Conservation (phyloP, 1,140 invertebrate genomes). For the Zaprionus gabonicus region DNA sequence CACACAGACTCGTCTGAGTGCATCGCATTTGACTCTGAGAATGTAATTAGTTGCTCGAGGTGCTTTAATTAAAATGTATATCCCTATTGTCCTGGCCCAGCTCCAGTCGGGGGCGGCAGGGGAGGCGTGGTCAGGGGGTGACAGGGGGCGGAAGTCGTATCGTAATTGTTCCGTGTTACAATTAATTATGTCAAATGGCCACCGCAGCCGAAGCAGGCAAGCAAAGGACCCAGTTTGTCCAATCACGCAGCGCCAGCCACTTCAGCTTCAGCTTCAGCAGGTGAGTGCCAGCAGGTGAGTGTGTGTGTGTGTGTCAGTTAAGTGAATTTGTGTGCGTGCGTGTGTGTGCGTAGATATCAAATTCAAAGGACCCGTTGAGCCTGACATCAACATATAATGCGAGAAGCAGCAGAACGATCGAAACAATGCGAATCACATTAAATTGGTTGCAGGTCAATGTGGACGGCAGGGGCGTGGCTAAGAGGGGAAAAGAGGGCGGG, state of each 20-base stretch:
- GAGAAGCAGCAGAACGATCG: neutral
- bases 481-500: too few relatives aligned
- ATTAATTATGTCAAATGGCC: constrained; percentile 79
- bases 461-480: neutral
- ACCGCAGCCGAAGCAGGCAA: constrained; percentile 17
- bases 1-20: constrained; percentile 10
- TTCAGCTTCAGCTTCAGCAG: constrained; percentile 17
- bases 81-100: constrained; percentile 70
- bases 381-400: constrained; percentile 34
- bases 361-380: constrained; percentile 21
- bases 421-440: neutral
- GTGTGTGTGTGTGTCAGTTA: neutral
- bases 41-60: constrained; percentile 81
- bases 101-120: neutral
- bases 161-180: constrained; percentile 78
- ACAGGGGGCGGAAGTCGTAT: constrained; percentile 22
- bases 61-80: constrained; percentile 83
- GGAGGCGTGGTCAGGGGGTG: too few relatives aligned
- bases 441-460: neutral
- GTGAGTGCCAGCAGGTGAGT: neutral
- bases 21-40: constrained; percentile 48
- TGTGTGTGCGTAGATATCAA: constrained; percentile 27
- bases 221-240: constrained; percentile 23
- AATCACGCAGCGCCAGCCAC: constrained; percentile 24
- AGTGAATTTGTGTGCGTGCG: constrained; percentile 2